Percentiles rank a stretch among this genome's conserved stretches.
These are phyloP conservation scores for Sitta europaea DNA, from an alignment of 2,113 vertebrate species.

Conservation along the genomic window DNA sequence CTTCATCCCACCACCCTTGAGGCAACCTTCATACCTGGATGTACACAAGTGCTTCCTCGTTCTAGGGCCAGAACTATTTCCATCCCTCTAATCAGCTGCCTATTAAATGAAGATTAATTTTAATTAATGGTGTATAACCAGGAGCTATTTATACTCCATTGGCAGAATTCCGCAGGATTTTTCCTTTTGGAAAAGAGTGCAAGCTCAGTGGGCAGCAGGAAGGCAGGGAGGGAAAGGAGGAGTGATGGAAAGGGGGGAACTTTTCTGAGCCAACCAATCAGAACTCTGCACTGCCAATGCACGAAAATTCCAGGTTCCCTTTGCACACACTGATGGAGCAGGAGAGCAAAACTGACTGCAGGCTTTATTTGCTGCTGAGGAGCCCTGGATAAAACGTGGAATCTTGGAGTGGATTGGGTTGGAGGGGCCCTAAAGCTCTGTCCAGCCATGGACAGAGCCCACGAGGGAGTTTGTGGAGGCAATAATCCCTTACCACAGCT, in stretches of 20 bases:
- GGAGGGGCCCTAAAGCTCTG: fast-evolving
- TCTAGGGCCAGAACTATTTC: not conserved
- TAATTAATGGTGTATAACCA: not conserved
- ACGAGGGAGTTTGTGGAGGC: not conserved
- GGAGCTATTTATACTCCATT: not conserved
- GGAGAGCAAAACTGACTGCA: not conserved
- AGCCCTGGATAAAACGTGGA: not conserved
- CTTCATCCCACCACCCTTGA: not conserved
- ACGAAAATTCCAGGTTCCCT: not conserved
- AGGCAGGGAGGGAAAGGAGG: not conserved
- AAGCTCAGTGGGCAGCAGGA: not conserved
- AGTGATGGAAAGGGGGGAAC: not conserved
- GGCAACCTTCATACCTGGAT: not conserved
- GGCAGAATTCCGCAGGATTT: not conserved
- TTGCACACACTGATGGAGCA: not conserved
- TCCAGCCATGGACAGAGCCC: not conserved
- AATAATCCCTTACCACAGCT: not conserved
- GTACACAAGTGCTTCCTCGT: not conserved
- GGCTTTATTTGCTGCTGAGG: not conserved
- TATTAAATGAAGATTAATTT: slow-evolving; percentile 3
- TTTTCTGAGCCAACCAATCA: not conserved
- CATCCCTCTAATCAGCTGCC: not conserved
- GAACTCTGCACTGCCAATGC: not conserved
- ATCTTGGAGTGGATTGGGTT: not conserved
- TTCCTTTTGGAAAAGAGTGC: not conserved